Conservation (phyloP, 2,113 vertebrate species). For the Urocynchramus pylzowi region DNA sequence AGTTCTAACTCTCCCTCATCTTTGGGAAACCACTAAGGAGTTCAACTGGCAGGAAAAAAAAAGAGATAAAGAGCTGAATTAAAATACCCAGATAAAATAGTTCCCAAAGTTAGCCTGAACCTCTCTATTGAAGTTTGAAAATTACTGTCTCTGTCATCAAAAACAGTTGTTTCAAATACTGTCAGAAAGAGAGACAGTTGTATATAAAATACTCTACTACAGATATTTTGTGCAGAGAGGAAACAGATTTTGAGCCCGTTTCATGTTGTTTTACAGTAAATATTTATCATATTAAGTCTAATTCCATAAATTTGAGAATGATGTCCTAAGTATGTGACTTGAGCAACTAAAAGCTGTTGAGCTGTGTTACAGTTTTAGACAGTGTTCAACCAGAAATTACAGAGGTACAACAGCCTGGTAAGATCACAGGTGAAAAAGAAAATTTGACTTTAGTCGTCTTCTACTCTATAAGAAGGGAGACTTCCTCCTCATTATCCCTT, state of each 20-base stretch:
- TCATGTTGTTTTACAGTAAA: neutral
- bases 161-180: neutral
- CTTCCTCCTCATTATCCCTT: neutral
- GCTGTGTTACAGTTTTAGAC: neutral
- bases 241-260: neutral
- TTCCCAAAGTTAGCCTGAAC: neutral
- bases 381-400: neutral
- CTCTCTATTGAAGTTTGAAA: neutral
- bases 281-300: neutral
- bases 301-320: neutral
- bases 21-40: neutral
- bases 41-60: neutral
- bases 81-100: neutral
- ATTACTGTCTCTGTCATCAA: neutral
- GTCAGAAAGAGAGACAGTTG: neutral
- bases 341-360: neutral
- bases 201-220: neutral
- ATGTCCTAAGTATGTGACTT: neutral
- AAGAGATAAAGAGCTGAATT: neutral
- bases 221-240: neutral
- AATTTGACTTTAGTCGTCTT: neutral
- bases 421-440: neutral
- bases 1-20: neutral
- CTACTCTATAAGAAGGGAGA: neutral
- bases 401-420: neutral